Percentiles rank a stretch among this genome's conserved stretches.
phyloP scores from a whole-genome alignment of 2,113 vertebrate genomes.

The Pseudonaja textilis region DNA sequence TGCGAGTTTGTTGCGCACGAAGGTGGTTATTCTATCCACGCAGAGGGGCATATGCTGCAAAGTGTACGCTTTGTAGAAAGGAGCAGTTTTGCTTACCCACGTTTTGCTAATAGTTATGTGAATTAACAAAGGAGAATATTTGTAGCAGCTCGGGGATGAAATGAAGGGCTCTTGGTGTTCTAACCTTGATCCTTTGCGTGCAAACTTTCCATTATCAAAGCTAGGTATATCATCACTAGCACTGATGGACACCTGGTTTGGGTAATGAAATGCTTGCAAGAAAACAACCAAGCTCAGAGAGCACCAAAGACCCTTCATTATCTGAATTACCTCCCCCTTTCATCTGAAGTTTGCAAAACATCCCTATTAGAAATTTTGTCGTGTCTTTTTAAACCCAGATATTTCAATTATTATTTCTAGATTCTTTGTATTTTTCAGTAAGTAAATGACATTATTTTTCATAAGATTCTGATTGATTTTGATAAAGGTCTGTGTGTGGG shows the following conservation, averaged over 20 bases:
- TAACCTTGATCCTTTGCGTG: neutral
- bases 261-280: neutral
- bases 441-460: neutral
- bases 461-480: neutral
- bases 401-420: neutral
- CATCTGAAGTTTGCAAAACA: neutral
- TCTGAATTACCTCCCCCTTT: neutral
- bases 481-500: too few species aligned
- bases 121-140: neutral
- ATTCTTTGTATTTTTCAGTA: neutral
- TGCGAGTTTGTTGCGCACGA: neutral
- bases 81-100: neutral
- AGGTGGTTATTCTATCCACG: neutral
- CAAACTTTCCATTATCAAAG: neutral
- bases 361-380: neutral
- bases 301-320: neutral
- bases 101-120: neutral
- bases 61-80: neutral
- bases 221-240: neutral
- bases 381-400: neutral
- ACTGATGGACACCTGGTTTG: neutral
- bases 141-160: neutral
- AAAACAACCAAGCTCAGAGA: neutral
- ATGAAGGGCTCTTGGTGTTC: too few species aligned
- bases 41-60: neutral